A percentile compares a stretch with the other conserved stretches of the same genome.
phyloP scores from a whole-genome alignment of 2,113 vertebrate genomes.

The Condylura cristata region DNA sequence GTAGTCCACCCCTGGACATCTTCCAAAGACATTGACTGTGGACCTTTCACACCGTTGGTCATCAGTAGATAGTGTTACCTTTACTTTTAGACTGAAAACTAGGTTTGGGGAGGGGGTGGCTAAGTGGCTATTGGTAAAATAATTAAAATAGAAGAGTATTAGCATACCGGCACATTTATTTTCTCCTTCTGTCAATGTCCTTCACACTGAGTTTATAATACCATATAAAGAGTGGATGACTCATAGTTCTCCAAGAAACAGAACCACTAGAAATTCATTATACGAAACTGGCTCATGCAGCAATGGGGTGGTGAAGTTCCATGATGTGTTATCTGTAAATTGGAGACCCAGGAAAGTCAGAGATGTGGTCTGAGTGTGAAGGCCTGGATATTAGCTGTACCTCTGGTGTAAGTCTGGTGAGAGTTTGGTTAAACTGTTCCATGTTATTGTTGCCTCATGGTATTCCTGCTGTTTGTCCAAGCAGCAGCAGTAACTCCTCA shows the following conservation, averaged over 20 bases:
- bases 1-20: fast-evolving
- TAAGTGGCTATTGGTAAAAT: neutral
- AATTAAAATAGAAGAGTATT: neutral
- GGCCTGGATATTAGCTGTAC: neutral
- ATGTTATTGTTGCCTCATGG: no score
- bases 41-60: slow-evolving; percentile 27
- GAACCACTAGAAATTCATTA: neutral
- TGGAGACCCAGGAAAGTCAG: neutral
- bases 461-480: no score
- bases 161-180: neutral
- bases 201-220: neutral
- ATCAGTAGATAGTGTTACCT: slow-evolving; percentile 58
- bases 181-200: neutral
- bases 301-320: neutral
- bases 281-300: neutral
- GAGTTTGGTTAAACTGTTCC: neutral
- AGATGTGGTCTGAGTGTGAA: neutral
- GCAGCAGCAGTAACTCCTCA: no score
- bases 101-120: neutral
- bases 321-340: neutral
- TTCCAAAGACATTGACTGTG: slow-evolving; percentile 44
- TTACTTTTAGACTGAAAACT: slow-evolving; percentile 50
- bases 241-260: neutral
- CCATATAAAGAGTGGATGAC: neutral
- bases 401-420: neutral